phyloP scores from a whole-genome alignment of 2,888 invertebrate species.

The Clitarchus hookeri region DNA sequence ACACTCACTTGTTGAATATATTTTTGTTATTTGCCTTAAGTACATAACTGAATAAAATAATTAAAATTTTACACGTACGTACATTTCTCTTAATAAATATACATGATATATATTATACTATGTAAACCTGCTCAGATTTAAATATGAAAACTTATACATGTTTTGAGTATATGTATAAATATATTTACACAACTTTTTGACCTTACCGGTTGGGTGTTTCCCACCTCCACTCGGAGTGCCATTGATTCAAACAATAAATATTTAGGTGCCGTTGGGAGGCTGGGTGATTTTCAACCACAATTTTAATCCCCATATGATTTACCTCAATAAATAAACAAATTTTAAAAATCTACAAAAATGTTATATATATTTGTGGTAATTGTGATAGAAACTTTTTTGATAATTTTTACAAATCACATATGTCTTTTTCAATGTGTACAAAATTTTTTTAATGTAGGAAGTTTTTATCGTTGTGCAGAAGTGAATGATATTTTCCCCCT shows the following conservation, averaged over 20 bases:
- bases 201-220: slow-evolving; percentile 38
- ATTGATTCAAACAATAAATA: slow-evolving; percentile 29
- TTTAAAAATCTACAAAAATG: slow-evolving; percentile 31
- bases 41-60: slow-evolving; percentile 43
- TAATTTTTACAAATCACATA: slow-evolving; percentile 69
- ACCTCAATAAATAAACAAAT: slow-evolving; percentile 38
- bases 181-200: slow-evolving; percentile 46
- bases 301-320: slow-evolving; percentile 44
- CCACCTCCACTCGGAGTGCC: slow-evolving; percentile 32
- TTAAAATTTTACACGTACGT: slow-evolving; percentile 43
- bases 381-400: slow-evolving; percentile 68
- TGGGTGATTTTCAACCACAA: slow-evolving; percentile 19
- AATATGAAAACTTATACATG: slow-evolving; percentile 44
- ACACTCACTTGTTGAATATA: slow-evolving; percentile 35
- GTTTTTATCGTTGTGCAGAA: slow-evolving; percentile 15
- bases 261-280: slow-evolving; percentile 18
- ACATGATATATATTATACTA: slow-evolving; percentile 37
- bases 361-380: slow-evolving; percentile 52
- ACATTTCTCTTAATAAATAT: slow-evolving; percentile 33
- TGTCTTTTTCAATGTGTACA: slow-evolving; percentile 58
- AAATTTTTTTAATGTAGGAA: slow-evolving; percentile 38
- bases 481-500: slow-evolving; percentile 29
- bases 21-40: slow-evolving; percentile 46
- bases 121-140: slow-evolving; percentile 44
- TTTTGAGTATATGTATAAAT: slow-evolving; percentile 44